Evolutionary conservation across 2,797 vertebrate species (phyloP), one percentile per base, ranked within the genome.

Genomic region (Tapirus indicus): DNA sequence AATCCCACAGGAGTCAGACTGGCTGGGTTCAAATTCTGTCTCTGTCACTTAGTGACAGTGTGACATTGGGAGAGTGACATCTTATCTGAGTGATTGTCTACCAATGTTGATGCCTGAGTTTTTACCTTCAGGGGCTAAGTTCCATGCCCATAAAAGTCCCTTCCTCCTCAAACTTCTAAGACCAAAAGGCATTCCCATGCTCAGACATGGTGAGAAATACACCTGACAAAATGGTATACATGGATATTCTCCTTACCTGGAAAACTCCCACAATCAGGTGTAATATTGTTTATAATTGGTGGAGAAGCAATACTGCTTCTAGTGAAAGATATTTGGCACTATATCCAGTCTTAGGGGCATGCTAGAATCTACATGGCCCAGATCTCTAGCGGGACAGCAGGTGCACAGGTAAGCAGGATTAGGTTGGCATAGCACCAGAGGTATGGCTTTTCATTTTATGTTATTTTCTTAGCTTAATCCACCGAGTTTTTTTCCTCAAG

Each of bases 391-490:
- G 52, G 68, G 69, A 35, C 12, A 74, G 85, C 94, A 94, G 91
- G 91, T 77, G 69, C 47, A n/a, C 56, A 95, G 78, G 94, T 82
- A 77, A 93, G 47, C 41, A 94, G 83, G 91, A 91, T 96, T 89
- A 95, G 25, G 29, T 47, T 89, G 95, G 94, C 83, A 7, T 7
- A 35, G 32, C 6, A 27, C 78, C 97, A 96, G 54, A 47, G 23
- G 32, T 77, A 27, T 5, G 41, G 29, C 20, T 91, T 96, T 97
- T 91, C 91, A 95, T 64, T 56, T 80, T 62, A n/a, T 82, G 18
- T 66, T 91, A 38, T 97, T 96, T 97, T 94, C 47, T 93, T 92
- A 96, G 88, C 56, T 96, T 95, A 97, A 97, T 95, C 44, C 74
- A 91, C 74, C 56, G 49, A 82, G 23, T 60, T 95, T 62, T 91